These are phyloP conservation scores for Zaprionus africanus DNA, from an alignment of 1,140 invertebrate genomes.

Conservation along the genomic window DNA sequence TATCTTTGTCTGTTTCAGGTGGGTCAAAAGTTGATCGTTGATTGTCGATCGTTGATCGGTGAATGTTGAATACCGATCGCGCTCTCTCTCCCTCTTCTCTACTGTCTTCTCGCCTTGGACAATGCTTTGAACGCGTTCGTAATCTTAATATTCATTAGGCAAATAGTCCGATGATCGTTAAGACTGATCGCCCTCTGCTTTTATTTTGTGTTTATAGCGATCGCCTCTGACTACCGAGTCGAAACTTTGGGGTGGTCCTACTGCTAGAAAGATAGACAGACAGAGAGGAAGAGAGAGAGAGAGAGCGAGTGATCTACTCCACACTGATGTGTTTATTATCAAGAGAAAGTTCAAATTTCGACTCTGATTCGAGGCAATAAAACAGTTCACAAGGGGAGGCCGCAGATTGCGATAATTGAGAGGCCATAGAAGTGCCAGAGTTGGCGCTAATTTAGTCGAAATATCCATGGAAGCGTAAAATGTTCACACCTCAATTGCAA, in stretches of 20 bases:
- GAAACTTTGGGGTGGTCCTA: constrained; percentile 66
- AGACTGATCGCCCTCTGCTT: constrained; percentile 52
- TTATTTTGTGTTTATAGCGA: constrained; percentile 69
- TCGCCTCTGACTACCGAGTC: constrained; percentile 51
- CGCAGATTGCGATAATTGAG: constrained; percentile 78
- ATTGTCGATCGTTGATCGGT: constrained; percentile 8
- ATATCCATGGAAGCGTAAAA: constrained; percentile 79
- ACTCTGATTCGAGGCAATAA: neutral
- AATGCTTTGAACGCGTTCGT: constrained; percentile 36
- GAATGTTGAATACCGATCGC: constrained; percentile 1
- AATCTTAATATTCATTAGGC: constrained; percentile 81
- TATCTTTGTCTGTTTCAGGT: constrained; percentile 13
- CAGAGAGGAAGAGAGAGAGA: no score
- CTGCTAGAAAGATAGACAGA: neutral
- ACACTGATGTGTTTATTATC: constrained; percentile 59
- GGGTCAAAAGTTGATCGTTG: constrained; percentile 42
- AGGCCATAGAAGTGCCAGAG: constrained; percentile 67
- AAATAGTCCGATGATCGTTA: constrained; percentile 49
- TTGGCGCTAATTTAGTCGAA: constrained; percentile 72
- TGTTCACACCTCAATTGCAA: constrained; percentile 82
- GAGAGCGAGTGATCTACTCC: neutral
- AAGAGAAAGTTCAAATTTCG: constrained; percentile 57
- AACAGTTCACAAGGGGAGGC: neutral
- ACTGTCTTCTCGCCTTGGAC: constrained; percentile 6
- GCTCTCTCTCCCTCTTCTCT: neutral